A percentile compares a stretch with the other conserved stretches of the same genome.
Evolutionary conservation across 2,797 vertebrate species (phyloP).

Genomic region (Brachymystax lenok): DNA sequence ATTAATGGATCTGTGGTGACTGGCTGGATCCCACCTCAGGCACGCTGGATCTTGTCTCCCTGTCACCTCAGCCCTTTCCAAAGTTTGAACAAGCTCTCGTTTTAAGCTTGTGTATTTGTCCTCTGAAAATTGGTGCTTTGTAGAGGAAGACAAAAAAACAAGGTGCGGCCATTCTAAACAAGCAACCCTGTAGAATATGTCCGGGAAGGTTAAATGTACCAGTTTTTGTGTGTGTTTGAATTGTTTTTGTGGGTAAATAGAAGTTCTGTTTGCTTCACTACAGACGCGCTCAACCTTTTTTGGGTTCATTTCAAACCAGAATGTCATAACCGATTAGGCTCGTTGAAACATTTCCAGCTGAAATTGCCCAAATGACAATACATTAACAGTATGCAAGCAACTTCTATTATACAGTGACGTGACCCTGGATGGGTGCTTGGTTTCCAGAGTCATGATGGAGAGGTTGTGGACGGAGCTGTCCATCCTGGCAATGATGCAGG

Average conservation of each 20-base stretch:
- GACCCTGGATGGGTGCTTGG: neutral
- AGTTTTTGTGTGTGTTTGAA: neutral
- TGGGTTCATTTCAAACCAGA: neutral
- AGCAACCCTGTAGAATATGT: neutral
- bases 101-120: neutral
- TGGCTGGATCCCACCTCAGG: slow-evolving; percentile 1
- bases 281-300: neutral
- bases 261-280: neutral
- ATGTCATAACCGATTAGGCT: neutral
- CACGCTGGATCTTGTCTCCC: neutral
- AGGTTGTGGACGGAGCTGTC: neutral
- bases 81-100: neutral
- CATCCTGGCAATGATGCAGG: too few relatives aligned
- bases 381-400: neutral
- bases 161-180: neutral
- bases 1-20: slow-evolving; percentile 1
- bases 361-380: neutral
- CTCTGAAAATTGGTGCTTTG: neutral
- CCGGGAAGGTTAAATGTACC: neutral
- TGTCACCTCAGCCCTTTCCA: neutral
- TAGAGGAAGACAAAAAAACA: neutral
- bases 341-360: neutral
- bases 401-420: neutral
- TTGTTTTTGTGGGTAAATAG: neutral
- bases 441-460: neutral